These are phyloP conservation scores for Perizoma affinitatum DNA, from an alignment of 2,888 invertebrate genomes.

Conservation along the genomic window DNA sequence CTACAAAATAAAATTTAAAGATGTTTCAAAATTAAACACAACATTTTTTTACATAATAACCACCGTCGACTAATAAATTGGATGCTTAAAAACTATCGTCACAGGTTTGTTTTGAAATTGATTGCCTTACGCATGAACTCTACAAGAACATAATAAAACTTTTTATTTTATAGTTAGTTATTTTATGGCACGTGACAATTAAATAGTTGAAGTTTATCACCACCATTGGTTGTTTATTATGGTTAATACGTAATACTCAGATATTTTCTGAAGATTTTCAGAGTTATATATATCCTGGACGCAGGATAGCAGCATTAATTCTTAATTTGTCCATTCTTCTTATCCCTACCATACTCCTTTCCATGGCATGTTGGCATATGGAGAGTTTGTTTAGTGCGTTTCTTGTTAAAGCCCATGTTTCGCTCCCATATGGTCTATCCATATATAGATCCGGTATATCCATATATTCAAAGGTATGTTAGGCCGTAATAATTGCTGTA, in stretches of 20 bases:
- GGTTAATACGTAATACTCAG: conserved; percentile 3
- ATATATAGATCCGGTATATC: too few relatives aligned
- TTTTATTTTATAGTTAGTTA: conserved; percentile 17
- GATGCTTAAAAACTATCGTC: conserved; percentile 25
- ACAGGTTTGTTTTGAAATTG: conserved; percentile 20
- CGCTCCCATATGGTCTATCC: too few relatives aligned
- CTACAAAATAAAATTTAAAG: background rate
- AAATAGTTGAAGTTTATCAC: conserved; percentile 13
- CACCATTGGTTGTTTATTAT: conserved; percentile 16
- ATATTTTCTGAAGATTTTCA: conserved; percentile 1
- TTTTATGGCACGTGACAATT: conserved; percentile 21
- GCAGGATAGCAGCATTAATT: too few relatives aligned
- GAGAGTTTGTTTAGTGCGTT: too few relatives aligned
- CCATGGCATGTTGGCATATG: too few relatives aligned
- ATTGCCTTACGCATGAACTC: conserved; percentile 7
- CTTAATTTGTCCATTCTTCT: too few relatives aligned
- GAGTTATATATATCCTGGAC: too few relatives aligned
- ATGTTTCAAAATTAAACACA: background rate
- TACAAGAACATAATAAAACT: conserved; percentile 18
- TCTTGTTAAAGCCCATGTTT: too few relatives aligned
- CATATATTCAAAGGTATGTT: too few relatives aligned
- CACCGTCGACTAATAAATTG: conserved; percentile 23
- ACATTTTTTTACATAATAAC: conserved; percentile 20
- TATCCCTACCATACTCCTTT: too few relatives aligned
- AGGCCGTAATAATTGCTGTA: too few relatives aligned